Evolutionary conservation across 1,140 invertebrate genomes (phyloP), one percentile per base, ranked within the genome.

Genomic region (Acyrthosiphon pisum): DNA sequence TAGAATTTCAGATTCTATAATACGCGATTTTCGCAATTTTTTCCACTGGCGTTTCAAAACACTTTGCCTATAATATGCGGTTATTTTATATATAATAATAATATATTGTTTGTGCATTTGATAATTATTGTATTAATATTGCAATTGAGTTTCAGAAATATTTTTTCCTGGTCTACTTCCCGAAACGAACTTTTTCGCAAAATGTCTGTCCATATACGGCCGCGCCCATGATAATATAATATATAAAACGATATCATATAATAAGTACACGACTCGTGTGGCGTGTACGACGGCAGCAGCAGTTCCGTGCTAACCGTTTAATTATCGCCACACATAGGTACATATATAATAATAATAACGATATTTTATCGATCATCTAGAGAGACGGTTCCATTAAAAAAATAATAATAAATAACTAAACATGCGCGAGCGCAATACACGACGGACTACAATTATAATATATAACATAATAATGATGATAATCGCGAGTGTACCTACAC

Each of bases 301-400:
- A 14, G 30, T 9, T 76, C 50, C 50, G n/a, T n/a, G 14, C 60
- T 76, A 76, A 76, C 60, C 60, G n/a, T 76, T 76, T 76, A 76
- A 76, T n/a, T 76, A 76, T n/a, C 60, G n/a, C 60, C n/a, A 14
- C 60, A 18, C 60, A 76, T 41, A 41, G 14, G 60, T 68, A 68
- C 18, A 1, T 46, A 50, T 50, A 50, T 23, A 53, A 53, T 76
- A n/a, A 68, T 68, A 76, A 76, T 76, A 76, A 76, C 60, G 60
- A 76, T 76, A 76, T 76, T 76, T 46, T 86, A 46, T 86, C 84
- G 11, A 86, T 46, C 26, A 44, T 46, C 11, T 86, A 30, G 6
- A 18, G 26, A 46, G 50, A 44, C 41, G 89, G 53, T 90, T 68
- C 50, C 89, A 30, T 90, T 90, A 90, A 90, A 90, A 90, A 90